phyloP scores from a whole-genome alignment of 2,888 invertebrate species.

The Epirrhoe alternata region DNA sequence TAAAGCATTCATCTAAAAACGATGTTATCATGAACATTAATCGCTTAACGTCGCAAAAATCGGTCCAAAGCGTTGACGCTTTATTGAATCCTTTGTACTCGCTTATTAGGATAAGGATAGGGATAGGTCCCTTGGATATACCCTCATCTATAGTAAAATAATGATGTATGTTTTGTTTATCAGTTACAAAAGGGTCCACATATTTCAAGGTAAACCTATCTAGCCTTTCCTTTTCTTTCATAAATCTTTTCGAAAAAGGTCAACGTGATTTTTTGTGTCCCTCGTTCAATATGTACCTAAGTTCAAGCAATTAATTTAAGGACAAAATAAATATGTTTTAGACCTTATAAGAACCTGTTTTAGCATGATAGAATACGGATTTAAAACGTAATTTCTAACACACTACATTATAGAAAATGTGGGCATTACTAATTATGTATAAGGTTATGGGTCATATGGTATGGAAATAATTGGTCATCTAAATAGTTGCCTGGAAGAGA shows the following conservation, averaged over 20 bases:
- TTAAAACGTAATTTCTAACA: too few species aligned
- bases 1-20: conserved; percentile 15
- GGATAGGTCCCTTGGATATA: conserved; percentile 30
- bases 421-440: too few species aligned
- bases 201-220: conserved; percentile 21
- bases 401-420: too few species aligned
- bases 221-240: conserved; percentile 1
- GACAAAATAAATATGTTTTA: too few species aligned
- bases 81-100: conserved; percentile 38
- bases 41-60: conserved; percentile 38
- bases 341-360: too few species aligned
- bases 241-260: not conserved
- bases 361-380: too few species aligned
- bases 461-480: too few species aligned
- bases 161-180: conserved; percentile 43
- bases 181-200: conserved; percentile 26
- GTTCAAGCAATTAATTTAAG: too few species aligned
- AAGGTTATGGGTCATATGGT: too few species aligned
- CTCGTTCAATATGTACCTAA: too few species aligned
- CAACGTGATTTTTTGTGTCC: not conserved
- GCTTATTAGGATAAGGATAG: too few species aligned
- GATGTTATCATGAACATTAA: conserved; percentile 38
- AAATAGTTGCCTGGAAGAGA: too few species aligned
- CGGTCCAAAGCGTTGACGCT: conserved; percentile 28
- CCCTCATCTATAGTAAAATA: conserved; percentile 36